phyloP scores from a whole-genome alignment of 2,888 invertebrate species.

The Rhingia campestris region DNA sequence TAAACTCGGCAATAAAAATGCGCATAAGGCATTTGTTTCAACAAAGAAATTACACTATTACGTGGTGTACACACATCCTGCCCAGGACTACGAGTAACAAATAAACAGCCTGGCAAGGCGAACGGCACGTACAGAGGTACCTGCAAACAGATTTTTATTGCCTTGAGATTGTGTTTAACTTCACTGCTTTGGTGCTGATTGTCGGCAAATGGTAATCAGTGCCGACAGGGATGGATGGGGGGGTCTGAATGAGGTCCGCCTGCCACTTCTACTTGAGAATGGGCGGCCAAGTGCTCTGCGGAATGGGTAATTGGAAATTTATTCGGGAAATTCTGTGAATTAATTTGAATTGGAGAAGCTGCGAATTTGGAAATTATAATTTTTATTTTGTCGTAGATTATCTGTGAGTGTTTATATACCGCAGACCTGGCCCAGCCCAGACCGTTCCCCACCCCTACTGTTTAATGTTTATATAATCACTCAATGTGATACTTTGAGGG shows the following conservation, averaged over 20 bases:
- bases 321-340: constrained; percentile 48
- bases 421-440: not conserved
- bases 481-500: not conserved
- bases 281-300: not conserved
- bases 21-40: constrained; percentile 7
- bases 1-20: constrained; percentile 25
- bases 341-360: constrained; percentile 24
- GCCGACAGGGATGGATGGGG: no score
- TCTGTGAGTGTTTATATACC: constrained; percentile 3
- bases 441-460: not conserved
- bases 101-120: constrained; percentile 4
- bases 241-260: not conserved
- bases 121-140: constrained; percentile 32
- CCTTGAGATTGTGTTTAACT: constrained; percentile 37
- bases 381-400: constrained; percentile 27
- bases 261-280: not conserved
- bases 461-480: not conserved
- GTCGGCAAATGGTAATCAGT: constrained; percentile 8
- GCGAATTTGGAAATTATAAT: constrained; percentile 27
- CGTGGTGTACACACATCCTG: not conserved
- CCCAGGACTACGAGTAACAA: not conserved
- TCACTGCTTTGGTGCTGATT: constrained; percentile 11
- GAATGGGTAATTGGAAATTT: constrained; percentile 54
- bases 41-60: constrained; percentile 30
- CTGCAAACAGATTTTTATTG: constrained; percentile 49